Evolutionary conservation across 2,888 invertebrate species (phyloP).

Genomic region (Drosophila algonquin): DNA sequence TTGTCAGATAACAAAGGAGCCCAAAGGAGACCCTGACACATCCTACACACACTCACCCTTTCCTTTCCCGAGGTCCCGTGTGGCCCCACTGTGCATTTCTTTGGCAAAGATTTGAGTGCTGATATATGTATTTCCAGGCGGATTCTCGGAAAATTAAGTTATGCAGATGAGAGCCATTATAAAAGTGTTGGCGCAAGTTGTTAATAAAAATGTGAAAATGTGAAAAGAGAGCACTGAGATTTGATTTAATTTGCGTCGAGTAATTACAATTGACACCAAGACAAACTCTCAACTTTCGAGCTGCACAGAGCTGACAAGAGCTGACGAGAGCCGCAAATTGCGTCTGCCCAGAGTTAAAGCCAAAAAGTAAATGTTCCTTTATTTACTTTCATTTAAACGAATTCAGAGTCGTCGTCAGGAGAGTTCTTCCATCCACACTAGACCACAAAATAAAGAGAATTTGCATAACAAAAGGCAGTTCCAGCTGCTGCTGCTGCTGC

Average conservation of each 20-base stretch:
- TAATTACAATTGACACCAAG: constrained; percentile 63
- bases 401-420: constrained; percentile 30
- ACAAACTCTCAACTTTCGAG: constrained; percentile 17
- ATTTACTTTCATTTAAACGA: constrained; percentile 72
- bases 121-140: constrained; percentile 44
- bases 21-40: constrained; percentile 40
- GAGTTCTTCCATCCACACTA: constrained; percentile 51
- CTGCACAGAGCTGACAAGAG: background rate
- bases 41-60: constrained; percentile 5
- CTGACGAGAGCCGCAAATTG: constrained; percentile 34
- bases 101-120: constrained; percentile 55
- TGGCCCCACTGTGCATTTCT: constrained; percentile 52
- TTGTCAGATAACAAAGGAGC: constrained; percentile 73
- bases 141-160: constrained; percentile 39
- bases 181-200: constrained; percentile 53
- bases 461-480: constrained; percentile 74
- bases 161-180: constrained; percentile 44
- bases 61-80: background rate
- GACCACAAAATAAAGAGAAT: constrained; percentile 53
- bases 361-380: constrained; percentile 77
- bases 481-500: constrained; percentile 51
- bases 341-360: constrained; percentile 62
- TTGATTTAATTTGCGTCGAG: constrained; percentile 55
- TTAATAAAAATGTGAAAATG: constrained; percentile 30
- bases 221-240: constrained; percentile 26